These are phyloP conservation scores for Molossus alvarezi DNA, from an alignment of 2,797 vertebrate species.

Conservation along the genomic window DNA sequence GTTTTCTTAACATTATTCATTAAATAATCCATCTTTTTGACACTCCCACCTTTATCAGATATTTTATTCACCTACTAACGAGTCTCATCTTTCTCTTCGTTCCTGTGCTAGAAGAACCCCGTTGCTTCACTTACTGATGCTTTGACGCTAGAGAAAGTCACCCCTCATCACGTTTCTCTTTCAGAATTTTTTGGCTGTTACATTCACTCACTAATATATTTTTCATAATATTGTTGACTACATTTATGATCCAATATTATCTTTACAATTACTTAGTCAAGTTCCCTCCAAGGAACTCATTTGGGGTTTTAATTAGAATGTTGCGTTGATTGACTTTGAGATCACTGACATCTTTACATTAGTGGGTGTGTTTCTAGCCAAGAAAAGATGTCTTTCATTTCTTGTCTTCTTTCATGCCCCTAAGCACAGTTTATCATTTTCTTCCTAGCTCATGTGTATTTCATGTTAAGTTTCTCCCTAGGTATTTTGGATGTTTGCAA, in stretches of 20 bases:
- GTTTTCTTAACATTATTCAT: conserved; percentile 40
- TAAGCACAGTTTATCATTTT: conserved; percentile 44
- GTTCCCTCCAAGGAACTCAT: not conserved
- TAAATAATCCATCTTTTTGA: conserved; percentile 12
- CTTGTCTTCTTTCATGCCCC: conserved; percentile 6
- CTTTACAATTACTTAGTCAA: conserved; percentile 49
- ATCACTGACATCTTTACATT: not conserved
- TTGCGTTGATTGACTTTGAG: not conserved
- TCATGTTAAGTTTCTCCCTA: conserved; percentile 44
- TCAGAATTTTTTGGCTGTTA: conserved; percentile 45
- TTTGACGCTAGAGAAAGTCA: not conserved
- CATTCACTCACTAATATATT: not conserved
- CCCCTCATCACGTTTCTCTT: not conserved
- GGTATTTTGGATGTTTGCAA: conserved; percentile 59
- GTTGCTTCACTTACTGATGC: not conserved
- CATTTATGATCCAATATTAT: not conserved
- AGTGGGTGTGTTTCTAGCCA: not conserved
- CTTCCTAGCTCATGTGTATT: conserved; percentile 18
- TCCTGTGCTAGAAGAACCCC: not conserved
- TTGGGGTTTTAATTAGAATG: conserved; percentile 3
- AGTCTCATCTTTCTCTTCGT: not conserved
- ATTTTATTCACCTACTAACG: conserved; percentile 16
- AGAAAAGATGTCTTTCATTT: conserved; percentile 22
- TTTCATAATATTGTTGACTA: conserved; percentile 53
- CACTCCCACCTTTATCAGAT: not conserved